Conservation (phyloP, 2,797 vertebrate species). For the Gila robusta region DNA sequence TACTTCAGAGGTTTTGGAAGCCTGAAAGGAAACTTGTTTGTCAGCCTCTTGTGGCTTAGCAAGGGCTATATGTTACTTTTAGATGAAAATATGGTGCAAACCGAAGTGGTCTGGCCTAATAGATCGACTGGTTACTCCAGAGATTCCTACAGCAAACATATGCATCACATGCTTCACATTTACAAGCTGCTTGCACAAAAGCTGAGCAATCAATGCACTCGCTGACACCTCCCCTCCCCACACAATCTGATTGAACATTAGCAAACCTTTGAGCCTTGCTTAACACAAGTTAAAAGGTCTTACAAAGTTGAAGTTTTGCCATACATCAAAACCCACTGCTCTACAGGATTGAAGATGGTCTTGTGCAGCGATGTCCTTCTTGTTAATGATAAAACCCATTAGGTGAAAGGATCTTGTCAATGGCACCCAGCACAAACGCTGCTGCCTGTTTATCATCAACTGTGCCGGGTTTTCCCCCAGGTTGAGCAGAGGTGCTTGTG, state of each 20-base stretch:
- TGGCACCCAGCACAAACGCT: constrained; percentile 57
- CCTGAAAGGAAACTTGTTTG: constrained; percentile 57
- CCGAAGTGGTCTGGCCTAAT: constrained; percentile 38
- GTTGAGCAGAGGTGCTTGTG: constrained; percentile 8
- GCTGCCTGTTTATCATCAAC: constrained; percentile 74
- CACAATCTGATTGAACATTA: constrained; percentile 45
- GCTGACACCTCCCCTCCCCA: constrained; percentile 58
- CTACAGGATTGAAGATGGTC: constrained; percentile 35
- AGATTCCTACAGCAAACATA: constrained; percentile 30
- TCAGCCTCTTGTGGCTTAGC: constrained; percentile 55
- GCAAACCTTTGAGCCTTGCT: constrained; percentile 61
- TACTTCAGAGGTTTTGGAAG: constrained; percentile 60
- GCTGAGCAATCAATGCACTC: constrained; percentile 29
- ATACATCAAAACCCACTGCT: constrained; percentile 58
- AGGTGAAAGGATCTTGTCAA: constrained; percentile 65
- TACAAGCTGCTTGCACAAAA: constrained; percentile 41
- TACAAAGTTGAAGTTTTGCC: constrained; percentile 63
- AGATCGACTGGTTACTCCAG: constrained; percentile 10
- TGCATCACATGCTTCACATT: constrained; percentile 42
- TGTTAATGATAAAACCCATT: constrained; percentile 77
- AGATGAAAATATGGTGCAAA: constrained; percentile 53
- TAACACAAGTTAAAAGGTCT: constrained; percentile 49
- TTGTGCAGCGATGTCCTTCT: constrained; percentile 56
- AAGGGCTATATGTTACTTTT: constrained; percentile 57
- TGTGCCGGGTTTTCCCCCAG: not conserved